phyloP scores from a whole-genome alignment of 1,140 invertebrate species.

The Drosophila tsacasi region DNA sequence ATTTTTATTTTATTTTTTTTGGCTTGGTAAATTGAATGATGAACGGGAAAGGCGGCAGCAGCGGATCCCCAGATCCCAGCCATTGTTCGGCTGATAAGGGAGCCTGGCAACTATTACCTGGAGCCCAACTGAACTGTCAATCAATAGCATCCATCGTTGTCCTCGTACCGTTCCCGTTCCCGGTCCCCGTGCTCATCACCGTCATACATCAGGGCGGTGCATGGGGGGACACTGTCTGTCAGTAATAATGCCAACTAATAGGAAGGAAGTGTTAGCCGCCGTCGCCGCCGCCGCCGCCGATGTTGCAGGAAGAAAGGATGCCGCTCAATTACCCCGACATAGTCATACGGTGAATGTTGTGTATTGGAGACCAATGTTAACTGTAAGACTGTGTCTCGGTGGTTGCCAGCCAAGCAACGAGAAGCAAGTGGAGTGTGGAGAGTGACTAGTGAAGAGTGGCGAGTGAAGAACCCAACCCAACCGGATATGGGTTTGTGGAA shows the following conservation, averaged over 20 bases:
- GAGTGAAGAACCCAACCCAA: neutral
- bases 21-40: slow-evolving; percentile 72
- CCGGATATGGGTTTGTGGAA: slow-evolving; percentile 37
- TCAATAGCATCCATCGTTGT: slow-evolving; percentile 32
- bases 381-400: slow-evolving; percentile 86
- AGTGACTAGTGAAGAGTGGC: neutral
- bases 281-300: slow-evolving; percentile 19
- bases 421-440: neutral
- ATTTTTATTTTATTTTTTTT: slow-evolving; percentile 15
- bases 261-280: slow-evolving; percentile 65
- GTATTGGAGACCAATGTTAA: slow-evolving; percentile 85
- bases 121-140: slow-evolving; percentile 37
- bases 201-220: slow-evolving; percentile 23
- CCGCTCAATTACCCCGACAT: slow-evolving; percentile 84
- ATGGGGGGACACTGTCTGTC: slow-evolving; percentile 31
- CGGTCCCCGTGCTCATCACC: slow-evolving; percentile 2
- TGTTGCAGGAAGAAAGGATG: slow-evolving; percentile 39
- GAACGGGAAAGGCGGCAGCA: slow-evolving; percentile 23
- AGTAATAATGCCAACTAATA: slow-evolving; percentile 64
- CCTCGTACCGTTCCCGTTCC: neutral
- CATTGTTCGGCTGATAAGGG: slow-evolving; percentile 57
- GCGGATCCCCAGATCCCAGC: slow-evolving; percentile 22
- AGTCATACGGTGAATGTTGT: slow-evolving; percentile 86
- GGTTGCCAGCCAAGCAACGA: slow-evolving; percentile 70
- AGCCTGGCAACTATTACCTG: slow-evolving; percentile 52